phyloP scores from a whole-genome alignment of 2,113 vertebrate species.

The Dunckerocampus dactyliophorus region DNA sequence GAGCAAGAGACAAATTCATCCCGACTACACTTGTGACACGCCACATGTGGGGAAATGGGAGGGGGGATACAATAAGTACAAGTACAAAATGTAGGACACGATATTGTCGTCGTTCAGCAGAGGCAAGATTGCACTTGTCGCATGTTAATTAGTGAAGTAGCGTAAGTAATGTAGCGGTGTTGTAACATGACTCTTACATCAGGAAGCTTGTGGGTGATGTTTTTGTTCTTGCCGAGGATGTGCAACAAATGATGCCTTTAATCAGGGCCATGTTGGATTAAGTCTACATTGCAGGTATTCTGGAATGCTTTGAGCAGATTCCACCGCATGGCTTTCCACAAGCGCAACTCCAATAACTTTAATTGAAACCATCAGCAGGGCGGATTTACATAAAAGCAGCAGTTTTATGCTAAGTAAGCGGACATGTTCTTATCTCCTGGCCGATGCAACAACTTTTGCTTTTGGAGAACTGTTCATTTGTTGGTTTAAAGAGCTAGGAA shows the following conservation, averaged over 20 bases:
- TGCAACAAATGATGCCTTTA: conserved; percentile 30
- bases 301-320: conserved; percentile 23
- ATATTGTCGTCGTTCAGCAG: conserved; percentile 22
- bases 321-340: background rate
- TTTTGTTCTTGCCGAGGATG: background rate
- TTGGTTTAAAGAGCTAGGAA: conserved; percentile 7
- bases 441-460: conserved; percentile 3
- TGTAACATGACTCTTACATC: conserved; percentile 25
- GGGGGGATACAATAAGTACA: conserved; percentile 29
- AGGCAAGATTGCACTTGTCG: conserved; percentile 7
- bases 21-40: conserved; percentile 48
- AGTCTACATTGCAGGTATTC: conserved; percentile 17
- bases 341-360: conserved; percentile 3
- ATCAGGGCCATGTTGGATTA: conserved; percentile 14
- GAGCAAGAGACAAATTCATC: conserved; percentile 53
- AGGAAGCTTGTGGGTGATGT: conserved; percentile 18
- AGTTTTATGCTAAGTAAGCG: conserved; percentile 8
- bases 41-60: background rate
- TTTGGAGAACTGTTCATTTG: conserved; percentile 5
- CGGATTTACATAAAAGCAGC: conserved; percentile 1
- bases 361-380: conserved; percentile 3
- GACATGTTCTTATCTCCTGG: conserved; percentile 2
- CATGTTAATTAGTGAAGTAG: conserved; percentile 10
- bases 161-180: conserved; percentile 9
- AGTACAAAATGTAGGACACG: conserved; percentile 46